Base-by-base conservation (phyloP, 1,140 invertebrate genomes). In the Drosophila serrata region DNA sequence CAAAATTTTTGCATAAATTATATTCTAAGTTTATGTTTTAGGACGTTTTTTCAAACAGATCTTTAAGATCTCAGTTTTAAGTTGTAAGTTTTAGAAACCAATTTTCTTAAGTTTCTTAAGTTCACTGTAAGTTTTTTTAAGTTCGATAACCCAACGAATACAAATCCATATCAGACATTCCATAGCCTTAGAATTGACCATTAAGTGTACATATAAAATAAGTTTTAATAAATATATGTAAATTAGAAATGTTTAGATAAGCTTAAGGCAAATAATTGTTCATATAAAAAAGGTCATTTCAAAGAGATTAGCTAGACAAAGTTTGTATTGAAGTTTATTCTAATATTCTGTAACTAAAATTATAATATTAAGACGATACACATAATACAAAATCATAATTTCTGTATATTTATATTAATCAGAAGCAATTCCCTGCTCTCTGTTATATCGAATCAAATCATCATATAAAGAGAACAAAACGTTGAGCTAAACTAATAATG, bases 121-220 rank as follows among this genome's bases (percentile, higher is more conserved):
- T 55, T 49, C 33, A 42, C 4, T 53, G 58, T 63, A 35, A 58
- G 43, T 53, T 31, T 22, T 55, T 49, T 60, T 70, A 88, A 88
- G 84, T 88, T 87, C 61, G 72, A 82, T 46, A 84, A 91, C 87
- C 88, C 88, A 91, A 91, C 87, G 88, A 91, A 91, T 91, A 91
- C 88, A 59, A 90, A 91, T 91, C 88, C 88, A 91, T 91, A 91
- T 91, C 88, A 91, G 78, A 91, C 87, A 91, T 91, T 91, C 88
- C 78, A 69, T 72, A 86, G 51, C 31, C 72, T 76, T 64, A 74
- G 19, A 63, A 59, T 51, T 17, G 35, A 60, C 48, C 58, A 42
- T 46, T 72, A 59, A 67, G 40, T 90, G 85, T 87, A 87, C 27
- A 82, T 76, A 75, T 45, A 75, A 59, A 56, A 24, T 33, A 24